A percentile compares a stretch with the other conserved stretches of the same genome.
Evolutionary conservation across 1,140 invertebrate genomes (phyloP).

Genomic region (Drosophila nikananu): DNA sequence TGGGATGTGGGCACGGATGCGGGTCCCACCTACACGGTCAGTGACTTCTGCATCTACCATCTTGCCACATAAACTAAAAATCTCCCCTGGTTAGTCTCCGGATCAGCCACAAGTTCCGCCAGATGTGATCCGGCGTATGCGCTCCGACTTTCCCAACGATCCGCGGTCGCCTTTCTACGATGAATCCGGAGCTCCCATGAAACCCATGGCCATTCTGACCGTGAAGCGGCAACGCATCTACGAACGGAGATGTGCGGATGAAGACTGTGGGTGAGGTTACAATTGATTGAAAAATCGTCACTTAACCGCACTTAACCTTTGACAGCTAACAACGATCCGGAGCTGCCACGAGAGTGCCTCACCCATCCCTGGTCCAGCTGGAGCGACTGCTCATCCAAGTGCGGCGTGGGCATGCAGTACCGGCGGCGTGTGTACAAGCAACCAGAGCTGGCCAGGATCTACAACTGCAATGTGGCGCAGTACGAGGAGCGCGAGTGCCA

Average conservation of each 20-base stretch:
- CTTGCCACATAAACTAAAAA: fast-evolving
- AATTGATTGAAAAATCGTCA: too few relatives aligned
- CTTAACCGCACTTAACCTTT: background rate
- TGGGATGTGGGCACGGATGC: conserved; percentile 98
- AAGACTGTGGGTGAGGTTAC: conserved; percentile 63
- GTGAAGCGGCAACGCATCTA: conserved; percentile 93
- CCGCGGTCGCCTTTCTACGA: conserved; percentile 96
- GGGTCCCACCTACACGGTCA: conserved; percentile 95
- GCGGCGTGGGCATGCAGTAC: conserved; percentile 90
- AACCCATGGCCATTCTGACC: conserved; percentile 94
- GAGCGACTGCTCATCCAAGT: conserved; percentile 92
- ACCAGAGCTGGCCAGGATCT: conserved; percentile 85
- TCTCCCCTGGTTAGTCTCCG: conserved; percentile 88
- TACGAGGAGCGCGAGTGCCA: conserved; percentile 69
- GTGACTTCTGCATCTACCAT: conserved; percentile 6
- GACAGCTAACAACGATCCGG: conserved; percentile 69
- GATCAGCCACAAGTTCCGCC: conserved; percentile 92
- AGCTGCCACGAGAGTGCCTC: conserved; percentile 87
- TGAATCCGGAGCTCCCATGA: conserved; percentile 91
- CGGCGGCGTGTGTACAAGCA: conserved; percentile 88
- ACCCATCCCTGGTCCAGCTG: conserved; percentile 91
- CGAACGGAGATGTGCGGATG: conserved; percentile 91
- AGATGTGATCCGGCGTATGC: conserved; percentile 93
- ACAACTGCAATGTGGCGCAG: conserved; percentile 75
- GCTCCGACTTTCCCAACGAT: conserved; percentile 92